Base-by-base conservation (phyloP, 2,888 invertebrate species). In the Atherix ibis region DNA sequence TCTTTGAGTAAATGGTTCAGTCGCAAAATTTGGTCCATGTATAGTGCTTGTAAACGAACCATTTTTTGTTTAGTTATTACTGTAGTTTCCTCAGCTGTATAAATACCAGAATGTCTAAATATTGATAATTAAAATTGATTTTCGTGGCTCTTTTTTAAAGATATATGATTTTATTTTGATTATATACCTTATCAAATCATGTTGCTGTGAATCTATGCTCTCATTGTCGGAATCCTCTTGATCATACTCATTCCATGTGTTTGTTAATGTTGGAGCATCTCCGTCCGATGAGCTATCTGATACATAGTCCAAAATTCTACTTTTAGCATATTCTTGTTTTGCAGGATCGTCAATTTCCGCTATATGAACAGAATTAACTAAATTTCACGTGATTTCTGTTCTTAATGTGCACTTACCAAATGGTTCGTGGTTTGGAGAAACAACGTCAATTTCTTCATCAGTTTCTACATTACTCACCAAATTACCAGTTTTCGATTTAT, bases 51-150 rank as follows among this genome's bases (percentile, higher is more conserved):
- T 2, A 92, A 63, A 28, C 76, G 67, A 10, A 76, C 70, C 28
- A 91, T 62, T 44, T 82, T 80, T 35, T 76, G 74, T 45, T 78
- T 69, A 0, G 85, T 74, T 19, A 84, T 74, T 18, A 71, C 66
- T 4, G 83, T 76, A 1, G 84, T 82, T 56, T 92, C 91, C 49
- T 92, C 87, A 0, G 82, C 80, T 0, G 91, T 88, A 54, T 76
- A 91, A 0, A 88, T 77, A 9, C 85, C 85, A 1, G 89, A 87
- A 53, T 82, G 80, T 61, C 88, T 89, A 59, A 31, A 61, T 60
- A 50, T 50, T 44, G 52, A 48, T 41, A 53, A 10, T 5, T 16
- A 31, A 27, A 33, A n/a, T 8, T 16, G 17, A 32, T 5, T 19
- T 10, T 4, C 6, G 4, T 25, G 3, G 16, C 14, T 10, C 9